These are phyloP conservation scores for Aporrectodea caliginosa DNA, from an alignment of 1,140 invertebrate genomes.

Conservation along the genomic window DNA sequence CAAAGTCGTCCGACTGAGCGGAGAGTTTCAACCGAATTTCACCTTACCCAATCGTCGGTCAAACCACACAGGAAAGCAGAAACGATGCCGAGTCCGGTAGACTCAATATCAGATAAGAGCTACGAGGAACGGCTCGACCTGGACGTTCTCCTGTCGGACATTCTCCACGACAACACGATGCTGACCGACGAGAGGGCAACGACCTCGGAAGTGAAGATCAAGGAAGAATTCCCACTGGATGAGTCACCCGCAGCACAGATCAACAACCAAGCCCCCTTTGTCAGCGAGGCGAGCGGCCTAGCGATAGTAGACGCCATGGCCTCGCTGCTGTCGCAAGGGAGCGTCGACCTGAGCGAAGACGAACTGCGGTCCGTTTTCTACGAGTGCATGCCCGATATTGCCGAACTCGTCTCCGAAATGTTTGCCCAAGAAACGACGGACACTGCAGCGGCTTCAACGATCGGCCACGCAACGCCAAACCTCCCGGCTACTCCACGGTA, in stretches of 20 bases:
- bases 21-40: no score
- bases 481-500: not conserved
- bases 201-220: not conserved
- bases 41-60: no score
- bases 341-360: not conserved
- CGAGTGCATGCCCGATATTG: not conserved
- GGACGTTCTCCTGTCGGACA: not conserved
- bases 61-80: no score
- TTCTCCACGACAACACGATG: not conserved
- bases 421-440: not conserved
- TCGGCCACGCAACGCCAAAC: not conserved
- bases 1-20: no score
- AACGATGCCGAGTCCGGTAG: no score
- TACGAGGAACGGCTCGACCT: not conserved
- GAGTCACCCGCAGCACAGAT: not conserved
- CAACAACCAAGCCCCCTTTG: not conserved
- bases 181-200: not conserved
- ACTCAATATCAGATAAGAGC: not conserved
- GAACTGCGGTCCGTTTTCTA: not conserved
- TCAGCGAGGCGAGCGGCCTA: not conserved
- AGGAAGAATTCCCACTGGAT: not conserved
- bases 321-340: not conserved
- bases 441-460: not conserved
- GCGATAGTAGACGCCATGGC: not conserved
- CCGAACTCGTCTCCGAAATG: not conserved